Evolutionary conservation across 1,140 invertebrate genomes (phyloP), one percentile per base, ranked within the genome.

Genomic region (Sycobia sp.): DNA sequence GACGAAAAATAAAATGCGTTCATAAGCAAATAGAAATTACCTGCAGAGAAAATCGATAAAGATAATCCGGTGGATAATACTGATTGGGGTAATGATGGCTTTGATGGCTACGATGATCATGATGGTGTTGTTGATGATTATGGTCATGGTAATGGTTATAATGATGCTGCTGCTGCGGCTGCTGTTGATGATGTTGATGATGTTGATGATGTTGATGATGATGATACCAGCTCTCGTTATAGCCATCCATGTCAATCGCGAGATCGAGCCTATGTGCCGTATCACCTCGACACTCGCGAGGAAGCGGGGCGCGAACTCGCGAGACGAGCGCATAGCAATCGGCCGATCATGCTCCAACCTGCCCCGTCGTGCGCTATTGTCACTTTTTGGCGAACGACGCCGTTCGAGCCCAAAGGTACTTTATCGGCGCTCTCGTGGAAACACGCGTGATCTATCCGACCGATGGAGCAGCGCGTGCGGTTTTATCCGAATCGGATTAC

Each of bases 1-100:
- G n/a, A n/a, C n/a, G n/a, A n/a, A n/a, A n/a, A n/a, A n/a, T n/a
- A n/a, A n/a, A n/a, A n/a, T n/a, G n/a, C n/a, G n/a, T 32, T 14
- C 22, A 36, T n/a, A 41, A 43, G 11, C n/a, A 39, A 11, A 16
- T 25, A 55, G 14, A n/a, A 29, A 67, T 71, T 80, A 81, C 78
- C 78, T 81, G 79, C 20, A 80, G 69, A 18, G 79, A 81, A 66
- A 82, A 77, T 69, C 79, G 75, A 73, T 82, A 82, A 36, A 81
- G 74, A 70, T 82, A 82, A 75, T 81, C 74, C 57, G 78, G 72
- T 39, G 76, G 73, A 65, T 80, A 76, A 53, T 78, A 76, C 63
- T 78, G 77, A n/a, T n/a, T n/a, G 50, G 73, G 62, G 55, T 74
- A 76, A 69, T 77, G 74, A 59, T 79, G 73, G 67, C 71, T 70